Base-by-base conservation (phyloP, 2,888 invertebrate genomes). In the Allolobophora icterica region DNA sequence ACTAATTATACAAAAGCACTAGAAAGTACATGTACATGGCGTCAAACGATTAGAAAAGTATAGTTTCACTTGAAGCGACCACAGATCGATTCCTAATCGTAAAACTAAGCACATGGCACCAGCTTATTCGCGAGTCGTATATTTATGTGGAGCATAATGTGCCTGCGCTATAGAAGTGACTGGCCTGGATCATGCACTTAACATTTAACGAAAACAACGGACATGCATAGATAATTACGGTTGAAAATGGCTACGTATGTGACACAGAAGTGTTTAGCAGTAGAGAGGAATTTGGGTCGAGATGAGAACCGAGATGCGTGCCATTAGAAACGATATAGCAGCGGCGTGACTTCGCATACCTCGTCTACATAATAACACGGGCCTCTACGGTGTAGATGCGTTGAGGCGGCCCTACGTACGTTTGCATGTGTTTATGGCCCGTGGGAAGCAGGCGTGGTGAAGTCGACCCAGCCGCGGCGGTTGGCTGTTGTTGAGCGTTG, bases 201-300 rank as follows among this genome's bases (percentile, higher is more conserved):
- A 21, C 24, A 21, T 52, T 45, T 11, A 71, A n/a, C n/a, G n/a
- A 30, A 71, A 1, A n/a, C 71, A 24, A 24, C 52, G 52, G 2
- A 11, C 24, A 52, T 21, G 52, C 52, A 30, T 52, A 21, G 1
- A 52, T 52, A 52, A 52, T 52, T 19, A 52, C 71, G 71, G 8
- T n/a, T 30, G 0, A n/a, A 71, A 71, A 71, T n/a, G n/a, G 71
- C 71, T n/a, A 71, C 11, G 1, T 71, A 71, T 71, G 71, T n/a
- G 71, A 71, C 71, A 71, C 71, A 71, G 71, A n/a, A n/a, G 71
- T n/a, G 71, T 71, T 71, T 71, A n/a, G 71, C n/a, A 71, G 71
- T n/a, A 11, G n/a, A 71, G 1, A n/a, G 71, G 71, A 71, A 71
- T 71, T 71, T n/a, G 71, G 71, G 71, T n/a, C 71, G 71, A 71